Conservation (phyloP, 2,888 invertebrate genomes). For the Crocallis elinguaria region DNA sequence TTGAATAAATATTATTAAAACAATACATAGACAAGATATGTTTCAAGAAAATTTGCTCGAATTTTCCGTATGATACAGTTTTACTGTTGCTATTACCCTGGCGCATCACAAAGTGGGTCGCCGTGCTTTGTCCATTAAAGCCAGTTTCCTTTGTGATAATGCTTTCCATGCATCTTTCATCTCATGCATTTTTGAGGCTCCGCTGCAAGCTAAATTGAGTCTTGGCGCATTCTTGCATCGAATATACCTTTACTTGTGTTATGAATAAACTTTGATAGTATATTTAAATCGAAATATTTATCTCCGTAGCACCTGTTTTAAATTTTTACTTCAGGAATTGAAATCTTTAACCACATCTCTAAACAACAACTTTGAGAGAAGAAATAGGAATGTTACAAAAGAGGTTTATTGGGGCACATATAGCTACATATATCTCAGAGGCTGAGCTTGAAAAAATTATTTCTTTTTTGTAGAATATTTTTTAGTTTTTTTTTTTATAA, state of each 20-base stretch:
- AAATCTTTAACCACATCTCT: too few species aligned
- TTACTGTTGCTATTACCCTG: constrained; percentile 31
- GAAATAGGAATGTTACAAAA: too few species aligned
- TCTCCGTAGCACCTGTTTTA: too few species aligned
- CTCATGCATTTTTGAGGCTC: constrained; percentile 40
- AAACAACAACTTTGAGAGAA: too few species aligned
- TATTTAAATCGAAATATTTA: background rate
- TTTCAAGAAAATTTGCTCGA: constrained; percentile 21
- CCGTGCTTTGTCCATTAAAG: constrained; percentile 39
- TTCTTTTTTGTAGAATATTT: too few species aligned
- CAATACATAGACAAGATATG: background rate
- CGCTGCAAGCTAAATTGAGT: constrained; percentile 36
- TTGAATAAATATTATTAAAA: background rate
- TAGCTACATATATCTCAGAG: too few species aligned
- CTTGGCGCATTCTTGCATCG: constrained; percentile 30
- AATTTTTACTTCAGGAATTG: too few species aligned
- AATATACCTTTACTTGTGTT: constrained; percentile 3
- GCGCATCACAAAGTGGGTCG: constrained; percentile 35
- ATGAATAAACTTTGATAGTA: constrained; percentile 6
- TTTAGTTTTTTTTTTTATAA: too few species aligned
- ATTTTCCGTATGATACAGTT: constrained; percentile 38
- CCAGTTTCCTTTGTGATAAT: constrained; percentile 42
- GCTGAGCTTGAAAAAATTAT: too few species aligned
- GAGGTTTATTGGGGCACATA: too few species aligned
- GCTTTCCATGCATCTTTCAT: constrained; percentile 43